Evolutionary conservation across 2,888 invertebrate genomes (phyloP).

Genomic region (Exocentrus adspersus): DNA sequence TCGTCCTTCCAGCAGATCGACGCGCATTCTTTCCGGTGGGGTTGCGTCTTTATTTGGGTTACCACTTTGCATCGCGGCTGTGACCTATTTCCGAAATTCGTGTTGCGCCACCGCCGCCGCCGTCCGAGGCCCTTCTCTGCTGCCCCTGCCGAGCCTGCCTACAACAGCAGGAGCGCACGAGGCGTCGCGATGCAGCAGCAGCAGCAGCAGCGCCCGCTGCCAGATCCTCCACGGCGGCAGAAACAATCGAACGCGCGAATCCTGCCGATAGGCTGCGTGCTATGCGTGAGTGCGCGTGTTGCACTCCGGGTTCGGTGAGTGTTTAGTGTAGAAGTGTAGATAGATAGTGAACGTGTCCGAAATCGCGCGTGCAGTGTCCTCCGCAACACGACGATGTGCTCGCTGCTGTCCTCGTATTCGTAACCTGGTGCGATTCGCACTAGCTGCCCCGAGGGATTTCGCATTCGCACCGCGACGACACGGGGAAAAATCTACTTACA

Average conservation of each 20-base stretch:
- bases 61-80: constrained; percentile 50
- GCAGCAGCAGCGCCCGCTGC: constrained; percentile 24
- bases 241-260: constrained; percentile 49
- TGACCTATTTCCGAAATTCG: constrained; percentile 49
- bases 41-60: constrained; percentile 53
- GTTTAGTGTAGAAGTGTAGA: constrained; percentile 39
- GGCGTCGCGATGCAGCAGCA: constrained; percentile 25
- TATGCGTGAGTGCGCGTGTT: constrained; percentile 46
- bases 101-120: constrained; percentile 20
- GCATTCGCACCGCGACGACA: no score
- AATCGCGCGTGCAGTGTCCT: constrained; percentile 9
- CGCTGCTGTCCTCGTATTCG: neutral
- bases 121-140: no score
- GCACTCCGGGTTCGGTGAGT: constrained; percentile 42
- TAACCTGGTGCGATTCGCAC: neutral
- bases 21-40: constrained; percentile 38
- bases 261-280: constrained; percentile 47
- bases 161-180: neutral
- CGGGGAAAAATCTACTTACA: no score
- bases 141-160: no score
- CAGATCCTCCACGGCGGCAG: constrained; percentile 32
- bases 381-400: constrained; percentile 1
- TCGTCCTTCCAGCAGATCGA: no score
- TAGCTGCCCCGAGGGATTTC: no score
- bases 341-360: constrained; percentile 40